Conservation (phyloP, 1,140 invertebrate genomes). For the Musca vetustissima region DNA sequence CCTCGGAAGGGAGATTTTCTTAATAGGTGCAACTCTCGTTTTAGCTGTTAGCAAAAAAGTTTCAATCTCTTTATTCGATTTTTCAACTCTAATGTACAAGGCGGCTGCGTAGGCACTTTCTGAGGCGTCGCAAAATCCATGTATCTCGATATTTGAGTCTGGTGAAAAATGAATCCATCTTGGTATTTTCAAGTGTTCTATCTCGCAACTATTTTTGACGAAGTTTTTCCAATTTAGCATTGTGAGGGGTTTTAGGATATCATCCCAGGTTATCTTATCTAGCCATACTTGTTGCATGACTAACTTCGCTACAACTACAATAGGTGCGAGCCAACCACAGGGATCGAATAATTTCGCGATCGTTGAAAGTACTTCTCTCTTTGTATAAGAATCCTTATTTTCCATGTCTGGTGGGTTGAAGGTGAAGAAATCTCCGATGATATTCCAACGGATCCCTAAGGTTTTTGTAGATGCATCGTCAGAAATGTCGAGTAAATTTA, state of each 20-base stretch:
- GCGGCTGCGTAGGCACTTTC: conserved; percentile 38
- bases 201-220: background rate
- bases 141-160: conserved; percentile 27
- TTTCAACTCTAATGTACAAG: conserved; percentile 33
- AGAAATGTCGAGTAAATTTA: background rate
- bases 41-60: background rate
- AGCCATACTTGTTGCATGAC: conserved; percentile 57
- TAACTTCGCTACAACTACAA: no score
- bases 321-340: no score
- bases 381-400: conserved; percentile 2
- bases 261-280: conserved; percentile 48
- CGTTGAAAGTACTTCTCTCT: no score
- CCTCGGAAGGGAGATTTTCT: background rate
- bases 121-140: conserved; percentile 44
- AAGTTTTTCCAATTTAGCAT: background rate
- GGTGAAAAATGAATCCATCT: conserved; percentile 29
- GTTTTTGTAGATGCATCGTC: background rate
- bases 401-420: background rate
- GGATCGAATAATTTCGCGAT: conserved; percentile 55
- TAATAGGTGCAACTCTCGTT: background rate
- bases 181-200: conserved; percentile 31
- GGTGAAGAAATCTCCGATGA: no score
- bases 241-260: conserved; percentile 30
- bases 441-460: background rate
- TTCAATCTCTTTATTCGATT: background rate